phyloP scores from a whole-genome alignment of 2,888 invertebrate species.

The Cheilosia vulpina region DNA sequence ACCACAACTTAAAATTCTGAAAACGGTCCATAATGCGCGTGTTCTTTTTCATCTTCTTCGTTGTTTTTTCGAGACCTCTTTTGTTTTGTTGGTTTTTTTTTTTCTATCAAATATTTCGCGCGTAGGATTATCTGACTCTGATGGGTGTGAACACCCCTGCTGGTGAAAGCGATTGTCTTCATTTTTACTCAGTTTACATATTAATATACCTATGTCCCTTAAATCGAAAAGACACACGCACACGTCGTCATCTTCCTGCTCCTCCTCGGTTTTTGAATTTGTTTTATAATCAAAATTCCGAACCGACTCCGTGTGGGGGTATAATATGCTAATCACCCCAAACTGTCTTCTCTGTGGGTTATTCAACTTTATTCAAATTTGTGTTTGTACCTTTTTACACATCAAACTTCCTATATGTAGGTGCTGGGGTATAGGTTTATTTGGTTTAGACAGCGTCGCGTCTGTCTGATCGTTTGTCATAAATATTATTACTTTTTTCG shows the following conservation, averaged over 20 bases:
- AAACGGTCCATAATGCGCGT: constrained; percentile 44
- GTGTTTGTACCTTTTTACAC: constrained; percentile 1
- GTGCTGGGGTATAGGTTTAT: neutral
- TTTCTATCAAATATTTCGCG: constrained; percentile 52
- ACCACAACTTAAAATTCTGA: constrained; percentile 48
- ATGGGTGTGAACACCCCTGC: constrained; percentile 58
- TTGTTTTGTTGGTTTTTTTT: constrained; percentile 7
- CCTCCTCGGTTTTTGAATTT: constrained; percentile 19
- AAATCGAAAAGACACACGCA: constrained; percentile 49
- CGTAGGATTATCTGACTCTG: constrained; percentile 63
- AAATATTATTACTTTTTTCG: constrained; percentile 27
- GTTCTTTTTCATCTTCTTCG: constrained; percentile 7
- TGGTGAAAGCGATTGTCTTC: constrained; percentile 42
- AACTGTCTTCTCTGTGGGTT: constrained; percentile 57
- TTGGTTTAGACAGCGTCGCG: constrained; percentile 5
- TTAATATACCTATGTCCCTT: constrained; percentile 59
- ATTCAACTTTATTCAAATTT: constrained; percentile 60
- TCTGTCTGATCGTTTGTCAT: constrained; percentile 34
- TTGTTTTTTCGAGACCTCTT: neutral
- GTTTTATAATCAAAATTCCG: constrained; percentile 71
- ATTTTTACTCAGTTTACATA: constrained; percentile 62
- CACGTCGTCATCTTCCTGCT: neutral
- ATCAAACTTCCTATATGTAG: constrained; percentile 26
- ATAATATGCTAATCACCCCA: constrained; percentile 61
- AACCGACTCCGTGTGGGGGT: constrained; percentile 51